Base-by-base conservation (phyloP, 2,113 vertebrate genomes). In the Tor tambroides region DNA sequence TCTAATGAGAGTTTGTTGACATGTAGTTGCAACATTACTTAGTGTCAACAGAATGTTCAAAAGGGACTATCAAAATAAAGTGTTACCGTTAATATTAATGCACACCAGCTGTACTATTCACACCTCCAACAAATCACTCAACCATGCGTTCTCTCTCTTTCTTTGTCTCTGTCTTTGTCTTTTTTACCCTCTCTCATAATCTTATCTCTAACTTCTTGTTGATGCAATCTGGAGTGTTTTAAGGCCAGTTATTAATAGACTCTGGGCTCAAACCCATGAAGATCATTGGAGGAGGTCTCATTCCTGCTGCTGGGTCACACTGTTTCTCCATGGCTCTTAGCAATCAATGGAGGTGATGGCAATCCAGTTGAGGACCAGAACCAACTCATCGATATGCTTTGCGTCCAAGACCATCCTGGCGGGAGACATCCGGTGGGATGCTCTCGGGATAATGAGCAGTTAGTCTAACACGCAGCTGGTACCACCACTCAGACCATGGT, bases 281-380 rank as follows among this genome's bases (percentile, higher is more conserved):
- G 54, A 83, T 82, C 86, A 80, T 89, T 63, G 71, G 65, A 89
- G 81, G 89, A 86, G 78, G 87, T 87, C 80, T 80, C 78, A 80
- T 77, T 86, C 86, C 83, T 14, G 75, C 85, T 54, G 86, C 51
- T 80, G 38, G 69, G 85, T 89, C 87, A 84, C 87, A 72, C 80
- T 83, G 87, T 87, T 88, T 86, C 86, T 90, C 76, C 71, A 87
- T 86, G 83, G 84, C 56, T 10, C 17, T 51, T 12, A 61, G 56
- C 82, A 74, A 92, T 92, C 90, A 85, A 92, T 91, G 63, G 30
- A 80, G 78, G 84, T 71, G 85, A 89, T 86, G 85, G 63, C 85
- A 85, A 87, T 87, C 86, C 87, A 91, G 87, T 76, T 72, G 78
- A 85, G 72, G 80, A 87, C 35, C 77, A 80, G 80, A 87, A 72